These are phyloP conservation scores for Corythucha ciliata DNA, from an alignment of 2,888 invertebrate species.

Conservation along the genomic window DNA sequence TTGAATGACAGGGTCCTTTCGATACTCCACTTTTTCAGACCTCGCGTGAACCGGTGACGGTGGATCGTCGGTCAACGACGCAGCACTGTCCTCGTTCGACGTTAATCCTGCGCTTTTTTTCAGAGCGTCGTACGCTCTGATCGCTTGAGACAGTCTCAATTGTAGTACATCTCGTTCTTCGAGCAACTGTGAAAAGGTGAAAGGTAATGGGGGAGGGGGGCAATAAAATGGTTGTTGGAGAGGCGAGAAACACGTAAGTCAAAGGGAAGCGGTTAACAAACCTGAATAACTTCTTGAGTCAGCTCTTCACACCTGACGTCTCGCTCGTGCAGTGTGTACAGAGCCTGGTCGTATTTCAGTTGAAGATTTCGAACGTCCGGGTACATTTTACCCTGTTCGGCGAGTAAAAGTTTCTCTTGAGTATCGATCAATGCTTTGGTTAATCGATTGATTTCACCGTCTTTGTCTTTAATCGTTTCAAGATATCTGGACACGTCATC, in stretches of 20 bases:
- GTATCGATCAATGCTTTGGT: constrained; percentile 22
- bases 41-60: neutral
- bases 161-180: constrained; percentile 81
- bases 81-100: too few relatives aligned
- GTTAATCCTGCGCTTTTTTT: too few relatives aligned
- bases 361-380: constrained; percentile 35
- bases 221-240: neutral
- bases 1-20: constrained; percentile 62
- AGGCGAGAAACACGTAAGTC: neutral
- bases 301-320: constrained; percentile 80
- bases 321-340: constrained; percentile 77
- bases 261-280: constrained; percentile 30
- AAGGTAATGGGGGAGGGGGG: neutral
- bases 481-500: constrained; percentile 3
- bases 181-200: constrained; percentile 47
- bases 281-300: constrained; percentile 67
- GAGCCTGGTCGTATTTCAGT: constrained; percentile 62
- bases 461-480: constrained; percentile 22
- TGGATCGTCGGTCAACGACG: neutral
- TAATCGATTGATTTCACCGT: constrained; percentile 26
- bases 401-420: constrained; percentile 28
- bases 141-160: constrained; percentile 67
- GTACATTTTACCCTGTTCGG: constrained; percentile 26
- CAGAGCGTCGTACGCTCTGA: constrained; percentile 62
- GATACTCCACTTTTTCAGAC: constrained; percentile 34